Base-by-base conservation (phyloP, 2,797 vertebrate genomes). In the Ceryle rudis region DNA sequence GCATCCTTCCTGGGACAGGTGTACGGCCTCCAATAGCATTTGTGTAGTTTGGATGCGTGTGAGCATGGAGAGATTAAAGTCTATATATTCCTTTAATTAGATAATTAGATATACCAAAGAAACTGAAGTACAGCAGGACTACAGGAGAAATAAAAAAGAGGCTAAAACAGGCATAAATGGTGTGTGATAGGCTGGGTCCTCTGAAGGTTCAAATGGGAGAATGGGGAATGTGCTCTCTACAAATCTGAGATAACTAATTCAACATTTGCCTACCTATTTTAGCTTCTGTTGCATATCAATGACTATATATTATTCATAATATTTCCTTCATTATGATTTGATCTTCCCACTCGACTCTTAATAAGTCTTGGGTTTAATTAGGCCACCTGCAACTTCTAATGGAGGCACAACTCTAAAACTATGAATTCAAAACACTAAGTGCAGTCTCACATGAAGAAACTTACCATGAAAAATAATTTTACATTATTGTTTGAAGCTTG, bases 281-380 rank as follows among this genome's bases (percentile, higher is more conserved):
- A 89, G 55, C 25, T 94, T 57, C 57, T 78, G 61, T 33, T 82
- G 67, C 60, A 89, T 82, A 89, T 79, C 90, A 95, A 92, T 86
- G 18, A 41, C 62, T 89, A 71, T 51, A 88, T 92, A 77, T 91
- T 86, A 94, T 85, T 92, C 41, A 92, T 71, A 92, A 57, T 92
- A 82, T 82, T 95, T 89, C 64, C 69, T 96, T 89, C 83, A 67
- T 95, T 96, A 93, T 49, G 47, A 95, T 96, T 89, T 91, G 83
- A 92, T 96, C 78, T 94, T 92, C 86, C 74, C 35, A 96, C 67
- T 93, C 1, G 0, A 71, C 57, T 95, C 47, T 57, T 94, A 84
- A 60, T 89, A 90, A 93, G 52, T 89, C 86, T 70, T 64, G 41
- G 28, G 42, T 94, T 94, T 96, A 94, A 95, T 95, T 92, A 93